Conservation (phyloP, 2,888 invertebrate species). For the Stramonita haemastoma region DNA sequence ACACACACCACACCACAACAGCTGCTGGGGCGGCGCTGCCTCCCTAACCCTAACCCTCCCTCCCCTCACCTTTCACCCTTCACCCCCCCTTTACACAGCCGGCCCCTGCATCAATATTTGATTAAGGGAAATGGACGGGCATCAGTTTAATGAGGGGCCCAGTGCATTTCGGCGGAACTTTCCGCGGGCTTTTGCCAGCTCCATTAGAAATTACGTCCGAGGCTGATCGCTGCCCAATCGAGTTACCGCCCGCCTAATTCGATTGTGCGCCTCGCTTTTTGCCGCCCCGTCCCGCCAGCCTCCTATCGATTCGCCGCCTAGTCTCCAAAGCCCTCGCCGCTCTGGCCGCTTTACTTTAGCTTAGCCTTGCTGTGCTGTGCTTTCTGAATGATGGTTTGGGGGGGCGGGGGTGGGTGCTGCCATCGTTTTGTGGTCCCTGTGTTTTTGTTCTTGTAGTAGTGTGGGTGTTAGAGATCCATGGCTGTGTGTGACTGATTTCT, state of each 20-base stretch:
- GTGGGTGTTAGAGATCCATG: background rate
- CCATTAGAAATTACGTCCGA: constrained; percentile 53
- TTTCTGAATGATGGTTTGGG: too few relatives aligned
- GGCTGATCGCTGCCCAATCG: constrained; percentile 55
- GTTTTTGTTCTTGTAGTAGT: constrained; percentile 1
- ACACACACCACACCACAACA: constrained; percentile 18
- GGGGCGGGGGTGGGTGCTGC: too few relatives aligned
- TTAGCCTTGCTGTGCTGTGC: too few relatives aligned
- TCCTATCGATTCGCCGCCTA: background rate
- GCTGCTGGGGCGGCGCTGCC: constrained; percentile 37
- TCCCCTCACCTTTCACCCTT: constrained; percentile 6
- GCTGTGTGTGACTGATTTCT: background rate
- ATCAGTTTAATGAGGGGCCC: constrained; percentile 49
- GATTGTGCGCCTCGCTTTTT: constrained; percentile 49
- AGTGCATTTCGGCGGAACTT: constrained; percentile 46
- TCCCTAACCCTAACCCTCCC: constrained; percentile 30
- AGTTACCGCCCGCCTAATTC: constrained; percentile 54
- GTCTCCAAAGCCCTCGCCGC: background rate
- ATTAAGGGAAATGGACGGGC: constrained; percentile 57
- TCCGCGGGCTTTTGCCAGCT: constrained; percentile 36
- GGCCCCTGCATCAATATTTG: constrained; percentile 61
- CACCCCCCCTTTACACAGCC: background rate
- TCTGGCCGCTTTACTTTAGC: background rate
- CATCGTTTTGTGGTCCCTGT: too few relatives aligned
- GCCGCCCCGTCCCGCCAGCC: constrained; percentile 14